Evolutionary conservation across 2,888 invertebrate genomes (phyloP).

Genomic region (Bugulina stolonifera): DNA sequence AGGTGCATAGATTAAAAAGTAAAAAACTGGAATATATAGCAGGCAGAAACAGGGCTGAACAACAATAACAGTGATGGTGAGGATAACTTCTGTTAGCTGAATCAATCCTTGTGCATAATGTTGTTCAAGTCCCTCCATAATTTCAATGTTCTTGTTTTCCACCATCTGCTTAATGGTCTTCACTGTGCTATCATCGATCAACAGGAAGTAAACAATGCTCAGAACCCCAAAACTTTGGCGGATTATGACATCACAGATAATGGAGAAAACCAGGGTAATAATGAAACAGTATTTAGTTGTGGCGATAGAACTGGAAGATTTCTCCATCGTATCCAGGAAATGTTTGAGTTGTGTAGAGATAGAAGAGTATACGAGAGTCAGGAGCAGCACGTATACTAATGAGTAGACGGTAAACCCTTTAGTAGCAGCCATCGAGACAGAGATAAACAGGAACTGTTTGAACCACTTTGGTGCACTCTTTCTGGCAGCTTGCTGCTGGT

Average conservation of each 20-base stretch:
- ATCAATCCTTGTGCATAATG: conserved; percentile 1
- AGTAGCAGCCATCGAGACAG: background rate
- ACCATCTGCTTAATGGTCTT: background rate
- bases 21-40: conserved; percentile 5
- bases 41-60: conserved; percentile 7
- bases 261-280: background rate
- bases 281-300: background rate
- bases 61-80: background rate
- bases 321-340: background rate
- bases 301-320: background rate
- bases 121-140: conserved; percentile 15
- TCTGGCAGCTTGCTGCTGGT: background rate
- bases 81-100: background rate
- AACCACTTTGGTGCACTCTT: conserved; percentile 17
- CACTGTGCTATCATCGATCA: background rate
- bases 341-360: background rate
- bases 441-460: conserved; percentile 20
- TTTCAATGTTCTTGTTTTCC: conserved; percentile 11
- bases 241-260: background rate
- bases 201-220: background rate
- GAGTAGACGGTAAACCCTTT: background rate
- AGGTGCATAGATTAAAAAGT: background rate
- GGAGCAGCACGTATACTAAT: background rate
- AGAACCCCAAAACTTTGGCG: background rate
- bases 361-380: background rate